A percentile compares a stretch with the other conserved stretches of the same genome.
Evolutionary conservation across 2,888 invertebrate species (phyloP).

Genomic region (Drosophila limbata): DNA sequence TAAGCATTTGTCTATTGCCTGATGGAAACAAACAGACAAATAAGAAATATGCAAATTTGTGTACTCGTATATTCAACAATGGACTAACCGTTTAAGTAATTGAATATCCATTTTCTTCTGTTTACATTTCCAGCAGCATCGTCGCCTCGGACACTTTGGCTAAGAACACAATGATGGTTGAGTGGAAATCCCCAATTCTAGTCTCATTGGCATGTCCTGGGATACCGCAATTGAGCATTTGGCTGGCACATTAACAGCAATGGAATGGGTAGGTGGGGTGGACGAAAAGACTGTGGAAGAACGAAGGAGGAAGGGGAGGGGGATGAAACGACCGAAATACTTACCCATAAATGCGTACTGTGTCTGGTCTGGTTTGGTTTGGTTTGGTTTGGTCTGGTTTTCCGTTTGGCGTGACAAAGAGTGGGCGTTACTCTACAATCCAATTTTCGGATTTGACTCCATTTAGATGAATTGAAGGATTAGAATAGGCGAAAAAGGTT

Average conservation of each 20-base stretch:
- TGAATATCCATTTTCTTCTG: constrained; percentile 85
- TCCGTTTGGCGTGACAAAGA: constrained; percentile 38
- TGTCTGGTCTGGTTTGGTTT: constrained; percentile 11
- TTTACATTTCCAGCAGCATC: constrained; percentile 73
- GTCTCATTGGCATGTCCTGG: constrained; percentile 79
- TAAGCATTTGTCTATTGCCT: constrained; percentile 32
- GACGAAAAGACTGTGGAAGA: background rate
- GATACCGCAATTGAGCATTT: constrained; percentile 81
- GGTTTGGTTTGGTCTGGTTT: too few species aligned
- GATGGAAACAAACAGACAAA: constrained; percentile 62
- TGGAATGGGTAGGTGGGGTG: background rate
- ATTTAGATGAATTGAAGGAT: constrained; percentile 76
- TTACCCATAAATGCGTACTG: constrained; percentile 51
- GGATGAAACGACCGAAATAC: constrained; percentile 43
- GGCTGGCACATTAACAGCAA: constrained; percentile 68
- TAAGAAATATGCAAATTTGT: constrained; percentile 85
- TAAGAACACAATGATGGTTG: constrained; percentile 65
- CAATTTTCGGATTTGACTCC: constrained; percentile 81
- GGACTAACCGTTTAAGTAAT: constrained; percentile 85
- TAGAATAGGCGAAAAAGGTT: constrained; percentile 67
- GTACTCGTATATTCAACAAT: constrained; percentile 79
- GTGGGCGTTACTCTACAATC: constrained; percentile 82
- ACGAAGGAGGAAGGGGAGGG: constrained; percentile 15
- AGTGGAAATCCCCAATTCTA: constrained; percentile 64
- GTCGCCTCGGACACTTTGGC: constrained; percentile 57